These are phyloP conservation scores for Chaetodon auriga DNA, from an alignment of 2,113 vertebrate genomes.

Conservation along the genomic window DNA sequence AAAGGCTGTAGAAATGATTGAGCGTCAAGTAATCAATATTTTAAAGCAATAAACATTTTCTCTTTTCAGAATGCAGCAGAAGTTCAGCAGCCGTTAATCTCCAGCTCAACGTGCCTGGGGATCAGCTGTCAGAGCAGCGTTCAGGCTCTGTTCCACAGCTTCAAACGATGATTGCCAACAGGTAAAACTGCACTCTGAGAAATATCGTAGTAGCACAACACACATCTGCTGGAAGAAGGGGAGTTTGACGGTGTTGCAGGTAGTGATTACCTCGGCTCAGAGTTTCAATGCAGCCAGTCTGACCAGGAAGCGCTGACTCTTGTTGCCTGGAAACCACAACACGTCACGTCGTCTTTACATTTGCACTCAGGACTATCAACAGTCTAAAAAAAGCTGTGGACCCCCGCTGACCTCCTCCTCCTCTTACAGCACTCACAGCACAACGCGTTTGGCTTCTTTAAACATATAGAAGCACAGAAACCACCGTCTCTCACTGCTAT, in stretches of 20 bases:
- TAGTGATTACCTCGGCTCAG: not conserved
- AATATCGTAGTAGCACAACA: slow-evolving; percentile 16
- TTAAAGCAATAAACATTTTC: slow-evolving; percentile 55
- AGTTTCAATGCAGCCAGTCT: slow-evolving; percentile 10
- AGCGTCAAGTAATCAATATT: slow-evolving; percentile 28
- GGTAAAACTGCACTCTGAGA: slow-evolving; percentile 36
- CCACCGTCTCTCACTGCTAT: too few relatives aligned
- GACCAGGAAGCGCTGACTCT: not conserved
- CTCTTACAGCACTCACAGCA: too few relatives aligned
- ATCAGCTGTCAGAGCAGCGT: slow-evolving; percentile 39
- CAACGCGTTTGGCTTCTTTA: too few relatives aligned
- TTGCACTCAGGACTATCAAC: not conserved
- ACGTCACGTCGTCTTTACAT: not conserved
- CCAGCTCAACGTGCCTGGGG: slow-evolving; percentile 29
- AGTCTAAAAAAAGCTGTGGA: too few relatives aligned
- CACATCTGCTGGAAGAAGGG: not conserved
- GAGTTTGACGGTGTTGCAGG: not conserved
- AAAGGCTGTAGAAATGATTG: slow-evolving; percentile 16
- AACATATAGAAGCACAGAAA: too few relatives aligned
- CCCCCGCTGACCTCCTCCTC: too few relatives aligned
- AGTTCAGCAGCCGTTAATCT: slow-evolving; percentile 50
- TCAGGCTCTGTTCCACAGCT: not conserved
- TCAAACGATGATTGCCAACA: slow-evolving; percentile 24
- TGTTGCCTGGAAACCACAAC: slow-evolving; percentile 13
- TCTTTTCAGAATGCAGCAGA: slow-evolving; percentile 26